phyloP scores from a whole-genome alignment of 1,140 invertebrate genomes.

The Musca vetustissima region DNA sequence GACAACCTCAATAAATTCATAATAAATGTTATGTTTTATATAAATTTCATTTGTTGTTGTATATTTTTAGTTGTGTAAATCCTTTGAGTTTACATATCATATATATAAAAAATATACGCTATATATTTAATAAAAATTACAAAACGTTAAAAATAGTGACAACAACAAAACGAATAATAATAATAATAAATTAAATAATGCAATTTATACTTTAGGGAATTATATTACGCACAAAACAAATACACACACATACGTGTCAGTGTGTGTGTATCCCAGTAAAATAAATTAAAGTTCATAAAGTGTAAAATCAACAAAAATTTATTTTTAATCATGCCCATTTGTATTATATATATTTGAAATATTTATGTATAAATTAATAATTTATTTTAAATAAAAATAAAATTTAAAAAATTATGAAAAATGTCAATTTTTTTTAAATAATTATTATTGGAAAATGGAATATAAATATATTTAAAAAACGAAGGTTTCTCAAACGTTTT shows the following conservation, averaged over 20 bases:
- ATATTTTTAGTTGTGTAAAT: slow-evolving; percentile 15
- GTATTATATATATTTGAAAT: neutral
- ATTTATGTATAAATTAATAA: slow-evolving; percentile 12
- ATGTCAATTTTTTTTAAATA: neutral
- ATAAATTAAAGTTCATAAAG: neutral
- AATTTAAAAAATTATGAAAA: neutral
- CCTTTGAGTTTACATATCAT: slow-evolving; percentile 8
- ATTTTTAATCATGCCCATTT: slow-evolving; percentile 6
- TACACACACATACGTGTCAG: neutral
- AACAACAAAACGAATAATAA: neutral
- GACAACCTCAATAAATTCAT: too few relatives aligned
- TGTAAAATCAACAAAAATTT: slow-evolving; percentile 6
- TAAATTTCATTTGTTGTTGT: too few relatives aligned
- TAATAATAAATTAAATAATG: neutral
- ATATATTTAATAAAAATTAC: too few relatives aligned
- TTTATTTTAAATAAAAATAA: slow-evolving; percentile 17
- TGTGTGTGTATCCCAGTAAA: too few relatives aligned
- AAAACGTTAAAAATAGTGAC: too few relatives aligned
- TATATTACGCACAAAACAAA: neutral
- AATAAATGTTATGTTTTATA: too few relatives aligned
- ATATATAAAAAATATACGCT: neutral
- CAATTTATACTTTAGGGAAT: neutral
- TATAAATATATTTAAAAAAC: too few relatives aligned
- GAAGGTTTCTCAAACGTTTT: too few relatives aligned
- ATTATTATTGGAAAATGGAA: too few relatives aligned